These are phyloP conservation scores for Diorhabda carinulata DNA, from an alignment of 1,140 invertebrate genomes.

Conservation along the genomic window DNA sequence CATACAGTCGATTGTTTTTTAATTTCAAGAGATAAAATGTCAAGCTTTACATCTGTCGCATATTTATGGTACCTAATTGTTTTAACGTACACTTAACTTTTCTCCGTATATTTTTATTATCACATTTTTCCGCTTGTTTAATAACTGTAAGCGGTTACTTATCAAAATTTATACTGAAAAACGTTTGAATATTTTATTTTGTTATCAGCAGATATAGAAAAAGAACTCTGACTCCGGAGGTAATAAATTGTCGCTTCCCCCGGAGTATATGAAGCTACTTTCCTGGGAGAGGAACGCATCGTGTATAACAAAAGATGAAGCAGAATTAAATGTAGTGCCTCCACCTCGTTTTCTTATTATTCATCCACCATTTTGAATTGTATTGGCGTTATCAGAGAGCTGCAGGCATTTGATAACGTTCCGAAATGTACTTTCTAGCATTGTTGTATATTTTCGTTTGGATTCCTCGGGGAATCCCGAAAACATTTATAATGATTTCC, in stretches of 20 bases:
- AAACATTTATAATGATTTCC: slow-evolving; percentile 3
- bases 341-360: slow-evolving; percentile 2
- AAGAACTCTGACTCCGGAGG: not conserved
- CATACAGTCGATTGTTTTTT: too few species aligned
- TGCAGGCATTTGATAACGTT: not conserved
- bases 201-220: not conserved
- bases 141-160: too few species aligned
- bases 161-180: too few species aligned
- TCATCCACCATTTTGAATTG: not conserved
- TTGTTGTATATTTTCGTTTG: slow-evolving; percentile 2
- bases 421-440: slow-evolving; percentile 2
- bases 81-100: too few species aligned
- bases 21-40: too few species aligned
- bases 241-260: not conserved
- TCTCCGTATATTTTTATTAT: too few species aligned
- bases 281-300: not conserved
- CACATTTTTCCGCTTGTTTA: too few species aligned
- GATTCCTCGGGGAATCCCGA: not conserved
- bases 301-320: slow-evolving; percentile 2
- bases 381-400: slow-evolving; percentile 1
- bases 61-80: too few species aligned
- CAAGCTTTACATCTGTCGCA: too few species aligned
- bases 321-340: not conserved
- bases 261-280: not conserved
- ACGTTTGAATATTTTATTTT: not conserved